A percentile compares a stretch with the other conserved stretches of the same genome.
Conservation (phyloP, 2,113 vertebrate genomes). For the Epinephelus fuscoguttatus region DNA sequence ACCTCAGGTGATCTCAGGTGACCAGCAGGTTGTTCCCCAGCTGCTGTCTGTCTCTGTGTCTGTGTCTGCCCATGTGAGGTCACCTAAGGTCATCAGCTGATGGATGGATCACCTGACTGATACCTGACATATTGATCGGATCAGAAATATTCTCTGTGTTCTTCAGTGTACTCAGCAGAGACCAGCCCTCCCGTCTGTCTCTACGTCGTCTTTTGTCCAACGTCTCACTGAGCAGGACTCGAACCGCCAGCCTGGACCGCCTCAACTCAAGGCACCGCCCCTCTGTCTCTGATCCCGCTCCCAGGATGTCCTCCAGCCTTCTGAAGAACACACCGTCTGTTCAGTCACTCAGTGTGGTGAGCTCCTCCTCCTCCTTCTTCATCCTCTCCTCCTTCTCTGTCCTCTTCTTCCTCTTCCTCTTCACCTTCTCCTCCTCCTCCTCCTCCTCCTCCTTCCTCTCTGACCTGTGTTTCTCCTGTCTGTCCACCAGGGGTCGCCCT, state of each 20-base stretch:
- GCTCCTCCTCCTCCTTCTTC: conserved; percentile 34
- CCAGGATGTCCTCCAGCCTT: neutral
- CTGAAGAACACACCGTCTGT: conserved; percentile 87
- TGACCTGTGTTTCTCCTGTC: neutral
- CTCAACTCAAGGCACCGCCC: conserved; percentile 12
- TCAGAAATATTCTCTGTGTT: neutral
- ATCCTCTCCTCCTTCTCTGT: too few species aligned
- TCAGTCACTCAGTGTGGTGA: conserved; percentile 88
- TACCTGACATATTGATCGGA: too few species aligned
- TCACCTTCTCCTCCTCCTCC: neutral
- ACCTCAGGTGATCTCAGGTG: too few species aligned
- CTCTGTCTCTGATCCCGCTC: neutral
- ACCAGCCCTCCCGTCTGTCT: conserved; percentile 64
- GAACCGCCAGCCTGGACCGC: conserved; percentile 89
- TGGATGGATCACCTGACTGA: too few species aligned
- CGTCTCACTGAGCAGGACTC: conserved; percentile 84
- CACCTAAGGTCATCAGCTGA: too few species aligned
- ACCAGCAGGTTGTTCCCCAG: too few species aligned
- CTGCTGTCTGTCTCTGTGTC: too few species aligned
- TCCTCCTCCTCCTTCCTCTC: neutral
- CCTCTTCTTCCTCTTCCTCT: too few species aligned
- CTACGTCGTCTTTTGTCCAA: conserved; percentile 88
- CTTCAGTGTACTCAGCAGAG: conserved; percentile 48
- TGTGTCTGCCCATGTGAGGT: too few species aligned
- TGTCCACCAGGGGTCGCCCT: conserved; percentile 83